Conservation (phyloP, 2,113 vertebrate genomes). For the Tenrec ecaudatus region DNA sequence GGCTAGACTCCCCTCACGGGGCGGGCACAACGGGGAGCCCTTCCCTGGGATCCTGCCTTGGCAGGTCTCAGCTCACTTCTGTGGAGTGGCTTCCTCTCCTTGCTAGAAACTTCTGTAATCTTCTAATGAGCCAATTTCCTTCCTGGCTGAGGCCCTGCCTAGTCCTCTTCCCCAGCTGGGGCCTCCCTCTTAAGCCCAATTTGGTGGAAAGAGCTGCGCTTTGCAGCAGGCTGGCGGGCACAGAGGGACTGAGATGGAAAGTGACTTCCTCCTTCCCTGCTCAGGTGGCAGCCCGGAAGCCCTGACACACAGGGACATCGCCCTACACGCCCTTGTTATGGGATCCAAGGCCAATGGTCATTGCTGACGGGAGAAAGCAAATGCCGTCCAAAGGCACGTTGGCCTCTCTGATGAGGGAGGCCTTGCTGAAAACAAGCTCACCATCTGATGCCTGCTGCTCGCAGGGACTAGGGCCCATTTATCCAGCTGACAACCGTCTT, state of each 20-base stretch:
- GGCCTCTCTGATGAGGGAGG: not conserved
- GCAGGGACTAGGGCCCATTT: not conserved
- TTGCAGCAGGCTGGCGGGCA: not conserved
- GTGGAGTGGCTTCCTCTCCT: not conserved
- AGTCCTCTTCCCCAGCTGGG: not conserved
- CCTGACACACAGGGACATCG: rapidly evolving
- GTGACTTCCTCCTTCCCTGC: too few species aligned
- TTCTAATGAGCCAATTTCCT: not conserved
- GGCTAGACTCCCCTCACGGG: rapidly evolving
- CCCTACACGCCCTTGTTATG: not conserved
- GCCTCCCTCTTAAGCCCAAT: not conserved
- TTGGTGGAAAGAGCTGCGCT: not conserved
- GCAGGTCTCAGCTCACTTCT: not conserved
- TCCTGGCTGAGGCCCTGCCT: not conserved
- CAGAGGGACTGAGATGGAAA: not conserved
- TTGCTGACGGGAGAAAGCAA: not conserved
- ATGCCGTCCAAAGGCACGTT: not conserved
- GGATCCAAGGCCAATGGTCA: not conserved
- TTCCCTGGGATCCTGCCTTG: not conserved
- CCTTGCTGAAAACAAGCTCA: not conserved
- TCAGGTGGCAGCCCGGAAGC: not conserved
- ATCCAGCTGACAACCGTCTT: not conserved
- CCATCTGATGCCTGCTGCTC: not conserved
- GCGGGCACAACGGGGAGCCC: not conserved
- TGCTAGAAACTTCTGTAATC: not conserved